A percentile compares a stretch with the other conserved stretches of the same genome.
phyloP scores from a whole-genome alignment of 2,113 vertebrate species.

The Spizaetus ornatus region DNA sequence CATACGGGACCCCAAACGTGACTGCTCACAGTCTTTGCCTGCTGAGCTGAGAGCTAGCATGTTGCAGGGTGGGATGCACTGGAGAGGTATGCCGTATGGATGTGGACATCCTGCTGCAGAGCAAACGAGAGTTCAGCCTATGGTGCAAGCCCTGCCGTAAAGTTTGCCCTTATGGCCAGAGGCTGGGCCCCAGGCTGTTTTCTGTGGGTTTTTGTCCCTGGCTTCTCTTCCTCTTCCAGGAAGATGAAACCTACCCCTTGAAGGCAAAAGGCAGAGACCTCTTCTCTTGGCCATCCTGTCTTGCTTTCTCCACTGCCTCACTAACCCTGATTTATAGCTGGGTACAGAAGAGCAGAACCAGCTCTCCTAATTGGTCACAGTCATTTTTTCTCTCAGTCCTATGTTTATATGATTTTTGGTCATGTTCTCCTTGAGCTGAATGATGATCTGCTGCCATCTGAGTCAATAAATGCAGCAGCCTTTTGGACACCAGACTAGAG shows the following conservation, averaged over 20 bases:
- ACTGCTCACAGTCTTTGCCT: not conserved
- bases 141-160: fast-evolving
- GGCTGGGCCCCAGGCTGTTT: not conserved
- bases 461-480: not conserved
- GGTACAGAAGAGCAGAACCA: not conserved
- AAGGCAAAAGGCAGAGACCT: not conserved
- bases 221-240: not conserved
- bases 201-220: not conserved
- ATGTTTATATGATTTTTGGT: not conserved
- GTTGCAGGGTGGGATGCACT: not conserved
- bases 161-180: not conserved
- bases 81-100: fast-evolving
- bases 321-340: not conserved
- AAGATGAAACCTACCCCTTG: not conserved
- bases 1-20: not conserved
- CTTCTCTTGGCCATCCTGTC: not conserved
- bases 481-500: not conserved
- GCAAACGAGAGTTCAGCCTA: not conserved
- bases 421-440: not conserved
- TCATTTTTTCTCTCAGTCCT: not conserved
- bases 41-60: not conserved
- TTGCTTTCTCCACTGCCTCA: not conserved
- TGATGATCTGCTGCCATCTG: not conserved
- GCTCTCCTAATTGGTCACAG: not conserved
- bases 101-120: not conserved